A percentile compares a stretch with the other conserved stretches of the same genome.
These are phyloP conservation scores for Steinernema feltiae DNA, from an alignment of 1,140 invertebrate species.

Conservation along the genomic window DNA sequence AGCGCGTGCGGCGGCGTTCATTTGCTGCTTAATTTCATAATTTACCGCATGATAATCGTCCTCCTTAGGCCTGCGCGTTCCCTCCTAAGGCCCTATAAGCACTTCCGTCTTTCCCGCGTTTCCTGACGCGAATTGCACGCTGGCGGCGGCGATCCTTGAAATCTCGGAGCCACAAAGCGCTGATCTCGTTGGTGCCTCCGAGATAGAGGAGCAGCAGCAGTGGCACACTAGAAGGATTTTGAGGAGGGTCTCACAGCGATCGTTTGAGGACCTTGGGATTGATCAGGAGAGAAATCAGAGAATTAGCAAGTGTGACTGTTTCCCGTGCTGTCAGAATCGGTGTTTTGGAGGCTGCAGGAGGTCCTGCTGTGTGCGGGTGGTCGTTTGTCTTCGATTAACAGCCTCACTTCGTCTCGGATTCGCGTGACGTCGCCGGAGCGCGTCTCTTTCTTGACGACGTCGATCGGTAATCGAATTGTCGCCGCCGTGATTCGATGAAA, in stretches of 20 bases:
- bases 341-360: neutral
- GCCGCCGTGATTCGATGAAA: neutral
- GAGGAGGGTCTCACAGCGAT: no score
- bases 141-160: neutral
- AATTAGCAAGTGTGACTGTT: no score
- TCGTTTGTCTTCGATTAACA: neutral
- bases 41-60: neutral
- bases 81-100: neutral
- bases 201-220: no score
- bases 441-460: neutral
- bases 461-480: constrained; percentile 15
- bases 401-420: neutral
- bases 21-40: neutral
- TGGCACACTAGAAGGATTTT: no score
- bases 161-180: no score
- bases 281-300: no score
- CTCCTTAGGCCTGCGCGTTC: neutral
- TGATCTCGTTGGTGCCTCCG: no score
- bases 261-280: no score
- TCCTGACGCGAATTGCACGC: neutral
- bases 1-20: neutral
- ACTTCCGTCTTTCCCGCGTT: neutral
- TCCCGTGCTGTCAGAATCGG: no score
- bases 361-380: neutral
- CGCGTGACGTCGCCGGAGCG: neutral